Evolutionary conservation across 2,888 invertebrate genomes (phyloP).

Genomic region (Callinectes sapidus): DNA sequence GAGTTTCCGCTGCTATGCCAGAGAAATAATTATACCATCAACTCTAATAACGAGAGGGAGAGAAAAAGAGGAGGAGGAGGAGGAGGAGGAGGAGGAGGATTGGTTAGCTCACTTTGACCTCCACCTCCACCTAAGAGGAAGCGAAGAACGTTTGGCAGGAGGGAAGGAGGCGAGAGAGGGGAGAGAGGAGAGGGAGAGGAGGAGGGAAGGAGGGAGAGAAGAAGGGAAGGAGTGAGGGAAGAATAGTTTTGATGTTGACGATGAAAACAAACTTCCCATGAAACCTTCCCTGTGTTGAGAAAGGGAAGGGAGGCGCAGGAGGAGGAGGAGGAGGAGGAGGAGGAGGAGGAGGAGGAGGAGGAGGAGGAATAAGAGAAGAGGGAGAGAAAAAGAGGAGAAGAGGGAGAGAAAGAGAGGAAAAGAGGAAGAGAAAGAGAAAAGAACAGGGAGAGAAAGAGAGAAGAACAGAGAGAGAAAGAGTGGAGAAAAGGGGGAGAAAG

Average conservation of each 20-base stretch:
- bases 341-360: background rate
- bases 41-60: constrained; percentile 25
- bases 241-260: background rate
- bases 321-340: too few relatives aligned
- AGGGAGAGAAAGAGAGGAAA: background rate
- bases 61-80: background rate
- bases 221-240: background rate
- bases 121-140: background rate
- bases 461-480: background rate
- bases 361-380: background rate
- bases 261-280: background rate
- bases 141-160: background rate
- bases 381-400: too few relatives aligned
- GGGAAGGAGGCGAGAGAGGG: background rate
- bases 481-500: background rate
- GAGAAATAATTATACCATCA: constrained; percentile 1
- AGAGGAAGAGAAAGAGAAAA: background rate
- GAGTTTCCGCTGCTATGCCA: background rate
- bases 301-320: too few relatives aligned
- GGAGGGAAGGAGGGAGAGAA: background rate
- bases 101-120: constrained; percentile 15
- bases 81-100: background rate
- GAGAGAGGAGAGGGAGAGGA: background rate
- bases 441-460: background rate
- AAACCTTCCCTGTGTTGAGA: background rate